phyloP scores from a whole-genome alignment of 64 coral and sea anemone genomes.

The Hydrozoanthus tunicans region DNA sequence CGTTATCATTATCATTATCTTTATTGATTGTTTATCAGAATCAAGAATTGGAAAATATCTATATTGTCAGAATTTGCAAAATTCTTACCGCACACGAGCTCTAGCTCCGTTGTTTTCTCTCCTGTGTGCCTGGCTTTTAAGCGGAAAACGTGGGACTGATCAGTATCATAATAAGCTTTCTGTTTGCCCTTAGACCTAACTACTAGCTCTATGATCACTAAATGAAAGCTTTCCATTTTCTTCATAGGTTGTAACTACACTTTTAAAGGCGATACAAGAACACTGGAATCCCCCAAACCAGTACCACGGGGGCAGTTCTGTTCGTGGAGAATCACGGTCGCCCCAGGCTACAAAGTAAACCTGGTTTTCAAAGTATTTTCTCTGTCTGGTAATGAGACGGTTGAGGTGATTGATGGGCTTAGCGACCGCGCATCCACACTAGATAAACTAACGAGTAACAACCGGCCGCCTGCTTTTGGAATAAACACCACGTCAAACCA shows the following conservation, averaged over 20 bases:
- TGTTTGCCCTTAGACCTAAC: neutral
- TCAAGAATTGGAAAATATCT: no score
- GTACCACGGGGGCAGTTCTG: conserved; percentile 27
- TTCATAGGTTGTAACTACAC: conserved; percentile 4
- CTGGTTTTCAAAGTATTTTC: conserved; percentile 10
- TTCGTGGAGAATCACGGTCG: conserved; percentile 35
- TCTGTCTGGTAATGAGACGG: neutral
- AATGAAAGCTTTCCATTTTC: neutral
- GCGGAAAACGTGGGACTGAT: no score
- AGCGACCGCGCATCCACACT: neutral
- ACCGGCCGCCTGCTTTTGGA: neutral
- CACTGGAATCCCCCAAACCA: neutral
- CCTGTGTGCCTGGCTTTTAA: no score
- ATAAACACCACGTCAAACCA: conserved; percentile 17
- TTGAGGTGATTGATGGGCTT: conserved; percentile 4
- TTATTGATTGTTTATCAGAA: no score
- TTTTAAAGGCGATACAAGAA: neutral
- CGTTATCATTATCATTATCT: no score
- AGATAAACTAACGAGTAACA: neutral
- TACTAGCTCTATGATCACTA: neutral
- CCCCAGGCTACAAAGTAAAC: conserved; percentile 5
- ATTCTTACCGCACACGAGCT: no score
- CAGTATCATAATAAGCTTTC: neutral
- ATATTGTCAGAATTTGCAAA: no score
- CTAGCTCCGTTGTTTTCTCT: no score